Conservation (phyloP, 2,113 vertebrate species). For the Tyto alba region DNA sequence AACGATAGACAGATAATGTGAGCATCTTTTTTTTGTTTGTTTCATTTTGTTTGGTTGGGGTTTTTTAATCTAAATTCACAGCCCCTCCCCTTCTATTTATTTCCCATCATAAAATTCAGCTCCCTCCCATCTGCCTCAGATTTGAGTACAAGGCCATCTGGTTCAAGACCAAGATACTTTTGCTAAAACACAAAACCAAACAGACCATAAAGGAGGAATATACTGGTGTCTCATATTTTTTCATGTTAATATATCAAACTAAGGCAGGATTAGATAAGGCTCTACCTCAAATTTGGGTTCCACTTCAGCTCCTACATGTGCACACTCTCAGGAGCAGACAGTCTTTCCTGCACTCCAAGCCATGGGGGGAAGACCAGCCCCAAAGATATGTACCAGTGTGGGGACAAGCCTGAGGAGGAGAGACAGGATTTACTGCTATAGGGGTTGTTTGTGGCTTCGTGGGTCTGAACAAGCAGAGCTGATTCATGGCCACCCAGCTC, state of each 20-base stretch:
- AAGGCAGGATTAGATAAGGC: not conserved
- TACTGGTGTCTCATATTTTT: not conserved
- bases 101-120: not conserved
- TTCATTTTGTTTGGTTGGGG: not conserved
- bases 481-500: not conserved
- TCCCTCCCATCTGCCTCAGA: not conserved
- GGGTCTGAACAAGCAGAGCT: not conserved
- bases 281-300: not conserved
- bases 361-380: not conserved
- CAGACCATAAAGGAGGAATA: not conserved
- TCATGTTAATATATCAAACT: not conserved
- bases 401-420: not conserved
- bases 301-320: not conserved
- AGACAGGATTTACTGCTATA: not conserved
- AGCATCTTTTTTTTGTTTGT: not conserved
- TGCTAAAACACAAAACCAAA: not conserved
- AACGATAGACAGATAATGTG: not conserved
- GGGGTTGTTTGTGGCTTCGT: not conserved
- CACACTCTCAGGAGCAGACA: fast-evolving
- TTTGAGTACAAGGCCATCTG: not conserved
- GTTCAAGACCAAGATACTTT: not conserved
- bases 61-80: not conserved
- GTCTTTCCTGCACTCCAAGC: not conserved
- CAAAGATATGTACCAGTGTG: too few species aligned
- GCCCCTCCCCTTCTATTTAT: not conserved